Evolutionary conservation across 2,113 vertebrate species (phyloP), one percentile per base, ranked within the genome.

Genomic region (Rhegmatorhina hoffmannsi): DNA sequence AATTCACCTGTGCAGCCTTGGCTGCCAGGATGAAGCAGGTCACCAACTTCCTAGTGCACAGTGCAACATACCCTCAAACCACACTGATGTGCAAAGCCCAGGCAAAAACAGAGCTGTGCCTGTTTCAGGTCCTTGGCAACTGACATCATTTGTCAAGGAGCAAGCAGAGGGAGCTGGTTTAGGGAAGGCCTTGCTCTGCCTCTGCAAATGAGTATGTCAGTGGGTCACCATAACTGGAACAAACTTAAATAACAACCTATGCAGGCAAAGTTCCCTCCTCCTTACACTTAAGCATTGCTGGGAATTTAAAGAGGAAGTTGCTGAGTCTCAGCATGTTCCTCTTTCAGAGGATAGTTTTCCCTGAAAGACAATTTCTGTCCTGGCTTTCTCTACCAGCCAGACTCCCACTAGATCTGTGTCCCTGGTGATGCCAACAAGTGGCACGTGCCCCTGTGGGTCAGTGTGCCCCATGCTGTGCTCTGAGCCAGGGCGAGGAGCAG

Each of bases 321-420:
- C 40, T 34, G 44, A 77, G 29, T 38, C 20, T 53, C 66, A 14
- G 34, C 33, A 5, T 43, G 63, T 72, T 62, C 38, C 76, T n/a
- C 76, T 91, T 67, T 49, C 31, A 28, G 59, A 63, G 17, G n/a
- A 26, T 43, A 23, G 10, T 55, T 79, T 31, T 88, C 24, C 38
- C 38, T 59, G 34, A 59, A 83, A 36, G 34, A 33, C 33, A 74
- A 12, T 34, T 78, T 68, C 52, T 64, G 31, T 46, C 56, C 56
- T n/a, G 40, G 25, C 31, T 73, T 40, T 52, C 47, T 36, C 31
- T 44, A 17, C n/a, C n/a, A 49, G 23, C 17, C 16, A n/a, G 52
- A 47, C 9, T 62, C 40, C 46, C 25, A 5, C 16, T 28, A 4
- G 1, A 0, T 20, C 5, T 1, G 2, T 50, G 40, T n/a, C 38